These are phyloP conservation scores for Eudemis profundana DNA, from an alignment of 2,888 invertebrate species.

Conservation along the genomic window DNA sequence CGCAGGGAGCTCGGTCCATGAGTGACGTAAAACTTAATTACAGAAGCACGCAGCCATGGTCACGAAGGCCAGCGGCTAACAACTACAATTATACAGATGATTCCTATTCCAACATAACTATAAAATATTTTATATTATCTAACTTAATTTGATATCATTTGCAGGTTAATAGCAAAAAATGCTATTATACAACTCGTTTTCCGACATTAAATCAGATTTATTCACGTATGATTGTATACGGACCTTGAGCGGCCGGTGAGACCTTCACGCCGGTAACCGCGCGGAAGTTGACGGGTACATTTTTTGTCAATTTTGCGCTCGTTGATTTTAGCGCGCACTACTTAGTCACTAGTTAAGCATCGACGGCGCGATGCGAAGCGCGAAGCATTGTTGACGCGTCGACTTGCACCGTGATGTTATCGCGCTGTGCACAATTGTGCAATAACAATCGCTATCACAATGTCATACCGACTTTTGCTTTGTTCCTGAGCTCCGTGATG, in stretches of 20 bases:
- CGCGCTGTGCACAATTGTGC: constrained; percentile 53
- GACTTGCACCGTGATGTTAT: constrained; percentile 52
- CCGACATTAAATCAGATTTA: constrained; percentile 78
- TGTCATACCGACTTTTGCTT: constrained; percentile 77
- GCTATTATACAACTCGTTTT: constrained; percentile 74
- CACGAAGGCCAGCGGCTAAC: constrained; percentile 77
- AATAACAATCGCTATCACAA: constrained; percentile 80
- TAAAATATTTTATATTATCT: constrained; percentile 70
- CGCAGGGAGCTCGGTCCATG: constrained; percentile 77
- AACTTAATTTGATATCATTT: constrained; percentile 68
- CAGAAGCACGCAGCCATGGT: constrained; percentile 76
- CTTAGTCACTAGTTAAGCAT: constrained; percentile 78
- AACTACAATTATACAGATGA: constrained; percentile 78
- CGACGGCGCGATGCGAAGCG: constrained; percentile 60
- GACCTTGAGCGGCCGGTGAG: constrained; percentile 82
- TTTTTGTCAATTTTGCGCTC: constrained; percentile 82
- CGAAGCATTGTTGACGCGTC: constrained; percentile 65
- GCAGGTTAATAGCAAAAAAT: constrained; percentile 69
- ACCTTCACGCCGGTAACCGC: constrained; percentile 84
- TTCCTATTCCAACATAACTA: constrained; percentile 67
- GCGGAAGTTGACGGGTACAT: constrained; percentile 81
- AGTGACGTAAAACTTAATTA: constrained; percentile 84
- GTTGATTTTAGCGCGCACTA: constrained; percentile 76
- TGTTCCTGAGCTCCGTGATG: constrained; percentile 66
- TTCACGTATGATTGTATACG: constrained; percentile 82